Evolutionary conservation across 2,888 invertebrate species (phyloP), one percentile per base, ranked within the genome.

Genomic region (Glyphotaelius pellucidus): DNA sequence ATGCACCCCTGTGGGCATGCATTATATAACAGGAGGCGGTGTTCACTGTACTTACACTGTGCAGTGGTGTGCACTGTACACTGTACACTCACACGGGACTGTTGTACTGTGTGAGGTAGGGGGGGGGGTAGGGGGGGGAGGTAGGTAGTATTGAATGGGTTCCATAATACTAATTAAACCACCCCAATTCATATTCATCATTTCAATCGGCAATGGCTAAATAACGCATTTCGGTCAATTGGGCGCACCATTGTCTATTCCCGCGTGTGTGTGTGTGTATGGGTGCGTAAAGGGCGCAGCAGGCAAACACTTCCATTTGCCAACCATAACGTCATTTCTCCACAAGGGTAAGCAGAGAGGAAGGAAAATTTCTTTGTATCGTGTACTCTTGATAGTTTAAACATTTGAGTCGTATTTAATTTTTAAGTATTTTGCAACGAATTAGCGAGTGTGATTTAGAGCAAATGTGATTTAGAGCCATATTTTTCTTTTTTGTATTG

Each of bases 141-240:
- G 42, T 38, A n/a, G 80, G 52, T 67, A 7, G 19, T 67, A 67
- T 67, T 15, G 81, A 30, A 81, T 15, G 30, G 14, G 31, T 1
- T 19, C 67, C 67, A n/a, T n/a, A 67, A 67, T 67, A 32, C 32
- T 35, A 83, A 83, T 83, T 83, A 83, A 83, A 83, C 81, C 31
- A 32, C 19, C 81, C 32, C 81, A 32, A 32, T 83, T 83, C 15
- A 83, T 83, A 83, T 83, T 83, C 81, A 83, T 83, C 81, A 83
- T 83, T 31, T 83, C 80, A n/a, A 80, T 80, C 80, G 25, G 30
- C 31, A 14, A 83, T 32, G 32, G 81, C 81, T 19, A 35, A 35
- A 32, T 32, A 83, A 83, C 19, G 81, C 81, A 83, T 83, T 83
- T 83, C 31, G 81, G 81, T 81, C 81, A 81, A 81, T 81, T 81